phyloP scores from a whole-genome alignment of 2,797 vertebrate genomes.

The Gadopsis marmoratus region DNA sequence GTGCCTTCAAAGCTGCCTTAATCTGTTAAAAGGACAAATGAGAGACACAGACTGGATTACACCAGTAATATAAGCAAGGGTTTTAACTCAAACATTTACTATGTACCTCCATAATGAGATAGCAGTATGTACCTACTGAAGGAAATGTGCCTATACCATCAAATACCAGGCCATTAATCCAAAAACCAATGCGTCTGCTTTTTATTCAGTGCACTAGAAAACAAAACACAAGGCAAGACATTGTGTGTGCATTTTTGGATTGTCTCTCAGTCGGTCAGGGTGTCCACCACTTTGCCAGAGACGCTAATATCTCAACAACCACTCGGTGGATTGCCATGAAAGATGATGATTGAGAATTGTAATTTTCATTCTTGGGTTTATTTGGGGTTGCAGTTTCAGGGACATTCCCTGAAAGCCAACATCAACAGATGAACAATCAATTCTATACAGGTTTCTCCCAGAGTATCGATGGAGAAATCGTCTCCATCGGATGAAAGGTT shows the following conservation, averaged over 20 bases:
- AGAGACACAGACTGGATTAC: constrained; percentile 38
- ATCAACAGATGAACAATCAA: constrained; percentile 15
- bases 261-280: background rate
- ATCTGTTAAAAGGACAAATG: constrained; percentile 40
- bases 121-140: background rate
- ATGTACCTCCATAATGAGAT: background rate
- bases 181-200: background rate
- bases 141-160: background rate
- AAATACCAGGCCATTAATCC: constrained; percentile 6
- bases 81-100: constrained; percentile 5
- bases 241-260: background rate
- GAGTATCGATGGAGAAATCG: constrained; percentile 3
- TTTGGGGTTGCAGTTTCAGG: background rate
- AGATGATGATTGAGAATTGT: background rate
- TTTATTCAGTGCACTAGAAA: background rate
- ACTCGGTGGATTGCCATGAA: background rate
- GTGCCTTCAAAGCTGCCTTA: constrained; percentile 21
- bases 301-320: background rate
- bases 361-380: background rate
- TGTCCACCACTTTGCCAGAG: background rate
- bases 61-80: background rate
- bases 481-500: constrained; percentile 51
- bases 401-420: constrained; percentile 4
- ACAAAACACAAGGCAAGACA: background rate
- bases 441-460: constrained; percentile 30